Evolutionary conservation across 2,888 invertebrate genomes (phyloP), one percentile per base, ranked within the genome.

Genomic region (Ganaspis brasiliensis): DNA sequence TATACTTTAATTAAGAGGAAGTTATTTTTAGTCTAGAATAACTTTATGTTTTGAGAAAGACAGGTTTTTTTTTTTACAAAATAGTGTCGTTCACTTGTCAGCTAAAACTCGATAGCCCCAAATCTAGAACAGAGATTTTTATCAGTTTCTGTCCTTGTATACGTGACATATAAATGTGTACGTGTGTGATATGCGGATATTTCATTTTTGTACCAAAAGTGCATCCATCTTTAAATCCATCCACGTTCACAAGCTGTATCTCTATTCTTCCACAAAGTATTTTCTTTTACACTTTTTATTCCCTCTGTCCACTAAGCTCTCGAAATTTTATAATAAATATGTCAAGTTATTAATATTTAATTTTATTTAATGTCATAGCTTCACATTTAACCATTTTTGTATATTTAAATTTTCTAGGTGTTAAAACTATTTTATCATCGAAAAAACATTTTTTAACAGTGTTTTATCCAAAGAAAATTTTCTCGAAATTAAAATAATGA

Each of bases 211-310:
- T 31, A 59, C n/a, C 26, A 59, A 31, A 57, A 59, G 21, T 10
- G 24, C 56, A 24, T 56, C 56, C 21, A 56, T 56, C 56, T 56
- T 56, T 19, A 56, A 56, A 56, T 1, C 56, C 21, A 59, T 59
- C 16, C 59, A 59, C 59, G 16, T 59, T 9, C 35, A 8, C n/a
- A 8, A n/a, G 31, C 31, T 59, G 59, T 31, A 59, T 59, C 26
- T 59, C 26, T 59, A 35, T 35, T 9, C 35, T 14, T 59, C 59
- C 8, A 31, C 6, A 31, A 59, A 59, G 56, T 56, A 56, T 24
- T 56, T 31, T 59, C 59, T 35, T 35, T 59, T n/a, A 59, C n/a
- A 59, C 31, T 59, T 59, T 59, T n/a, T 35, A n/a, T 31, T 9
- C 31, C 31, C 59, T 1, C 16, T 26, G 16, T 35, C 59, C 24